Percentiles rank a stretch among this genome's conserved stretches.
Evolutionary conservation across 1,140 invertebrate genomes (phyloP).

Genomic region (Dendroctonus valens): DNA sequence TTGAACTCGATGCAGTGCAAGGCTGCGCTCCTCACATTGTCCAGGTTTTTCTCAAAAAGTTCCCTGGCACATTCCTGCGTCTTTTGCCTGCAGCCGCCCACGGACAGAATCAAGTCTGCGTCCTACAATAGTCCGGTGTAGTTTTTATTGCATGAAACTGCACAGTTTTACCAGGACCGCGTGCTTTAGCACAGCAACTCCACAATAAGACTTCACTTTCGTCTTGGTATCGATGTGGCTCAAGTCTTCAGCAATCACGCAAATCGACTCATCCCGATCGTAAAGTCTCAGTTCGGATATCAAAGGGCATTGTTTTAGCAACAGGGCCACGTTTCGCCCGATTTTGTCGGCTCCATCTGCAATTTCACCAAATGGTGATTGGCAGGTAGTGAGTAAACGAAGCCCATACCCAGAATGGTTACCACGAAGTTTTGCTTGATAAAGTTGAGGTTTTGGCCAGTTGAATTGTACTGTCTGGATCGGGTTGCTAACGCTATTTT

Average conservation of each 20-base stretch:
- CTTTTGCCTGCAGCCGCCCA: slow-evolving; percentile 42
- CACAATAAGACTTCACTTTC: slow-evolving; percentile 77
- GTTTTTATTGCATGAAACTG: background rate
- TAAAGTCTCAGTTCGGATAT: slow-evolving; percentile 84
- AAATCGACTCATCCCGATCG: slow-evolving; percentile 87
- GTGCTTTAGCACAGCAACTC: slow-evolving; percentile 65
- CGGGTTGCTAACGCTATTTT: background rate
- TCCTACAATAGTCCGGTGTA: slow-evolving; percentile 27
- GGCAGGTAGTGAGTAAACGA: background rate
- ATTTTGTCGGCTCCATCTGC: slow-evolving; percentile 93
- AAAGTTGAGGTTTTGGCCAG: background rate
- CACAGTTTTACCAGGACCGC: slow-evolving; percentile 45
- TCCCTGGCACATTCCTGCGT: slow-evolving; percentile 31
- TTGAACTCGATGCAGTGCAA: slow-evolving; percentile 45
- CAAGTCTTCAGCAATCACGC: slow-evolving; percentile 93
- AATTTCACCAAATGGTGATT: slow-evolving; percentile 59
- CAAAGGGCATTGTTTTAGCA: slow-evolving; percentile 86
- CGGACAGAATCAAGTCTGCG: slow-evolving; percentile 40
- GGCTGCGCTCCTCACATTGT: slow-evolving; percentile 40
- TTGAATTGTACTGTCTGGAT: background rate
- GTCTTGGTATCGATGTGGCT: slow-evolving; percentile 92
- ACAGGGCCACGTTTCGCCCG: slow-evolving; percentile 90
- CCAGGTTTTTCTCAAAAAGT: slow-evolving; percentile 44
- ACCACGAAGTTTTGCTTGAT: slow-evolving; percentile 17
- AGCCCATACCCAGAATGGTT: slow-evolving; percentile 14